Evolutionary conservation across 2,113 vertebrate species (phyloP).

Genomic region (Agelaius tricolor): DNA sequence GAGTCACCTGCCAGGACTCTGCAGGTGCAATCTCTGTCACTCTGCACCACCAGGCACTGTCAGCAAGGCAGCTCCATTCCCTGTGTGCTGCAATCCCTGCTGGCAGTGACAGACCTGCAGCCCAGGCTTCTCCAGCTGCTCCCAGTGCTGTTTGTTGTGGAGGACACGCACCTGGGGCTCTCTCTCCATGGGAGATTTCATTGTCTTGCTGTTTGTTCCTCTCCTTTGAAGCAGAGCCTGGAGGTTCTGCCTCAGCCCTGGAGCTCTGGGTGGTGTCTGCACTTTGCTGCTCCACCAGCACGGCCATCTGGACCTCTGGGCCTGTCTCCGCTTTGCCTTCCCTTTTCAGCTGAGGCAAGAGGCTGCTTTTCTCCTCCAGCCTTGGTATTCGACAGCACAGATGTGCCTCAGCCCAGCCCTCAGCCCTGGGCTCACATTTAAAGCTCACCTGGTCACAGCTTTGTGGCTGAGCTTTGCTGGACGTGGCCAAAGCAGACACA

Average conservation of each 20-base stretch:
- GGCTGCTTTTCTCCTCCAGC: neutral
- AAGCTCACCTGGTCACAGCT: neutral
- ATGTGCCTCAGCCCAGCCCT: neutral
- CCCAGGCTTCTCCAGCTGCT: neutral
- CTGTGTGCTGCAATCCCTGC: neutral
- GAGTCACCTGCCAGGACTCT: neutral
- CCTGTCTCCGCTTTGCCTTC: neutral
- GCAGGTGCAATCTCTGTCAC: neutral
- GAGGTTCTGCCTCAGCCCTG: neutral
- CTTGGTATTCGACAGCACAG: neutral
- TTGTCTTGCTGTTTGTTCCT: conserved; percentile 4
- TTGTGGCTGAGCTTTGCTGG: neutral
- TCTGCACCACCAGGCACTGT: neutral
- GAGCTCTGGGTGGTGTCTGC: neutral
- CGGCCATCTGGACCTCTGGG: neutral
- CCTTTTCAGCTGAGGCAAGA: neutral
- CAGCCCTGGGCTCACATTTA: neutral
- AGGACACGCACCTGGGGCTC: neutral
- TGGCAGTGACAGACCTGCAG: neutral
- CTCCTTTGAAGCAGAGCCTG: neutral
- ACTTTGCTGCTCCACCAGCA: neutral
- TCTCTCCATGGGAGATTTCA: neutral
- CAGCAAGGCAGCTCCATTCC: neutral
- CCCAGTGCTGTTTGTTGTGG: neutral
- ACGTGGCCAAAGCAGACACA: rapidly evolving